These are phyloP conservation scores for Hypothenemus hampei DNA, from an alignment of 1,140 invertebrate species.

Conservation along the genomic window DNA sequence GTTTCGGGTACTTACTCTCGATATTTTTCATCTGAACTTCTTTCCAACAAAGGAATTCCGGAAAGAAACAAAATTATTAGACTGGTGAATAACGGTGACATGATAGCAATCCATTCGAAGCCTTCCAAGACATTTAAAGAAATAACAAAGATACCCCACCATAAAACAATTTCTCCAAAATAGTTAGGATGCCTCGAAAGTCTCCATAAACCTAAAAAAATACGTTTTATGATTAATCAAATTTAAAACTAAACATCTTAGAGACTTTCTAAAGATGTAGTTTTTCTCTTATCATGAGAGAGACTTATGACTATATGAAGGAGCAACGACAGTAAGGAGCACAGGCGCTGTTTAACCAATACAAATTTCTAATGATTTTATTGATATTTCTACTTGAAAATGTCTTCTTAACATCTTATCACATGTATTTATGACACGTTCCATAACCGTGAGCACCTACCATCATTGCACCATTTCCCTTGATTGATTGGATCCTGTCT, in stretches of 20 bases:
- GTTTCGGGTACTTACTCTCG: slow-evolving; percentile 61
- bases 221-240: too few relatives aligned
- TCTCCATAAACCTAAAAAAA: slow-evolving; percentile 76
- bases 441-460: too few relatives aligned
- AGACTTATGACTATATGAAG: too few relatives aligned
- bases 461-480: slow-evolving; percentile 86
- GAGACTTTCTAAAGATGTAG: too few relatives aligned
- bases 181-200: slow-evolving; percentile 91
- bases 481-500: slow-evolving; percentile 79
- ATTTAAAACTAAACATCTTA: background rate
- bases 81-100: slow-evolving; percentile 84
- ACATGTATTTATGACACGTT: too few relatives aligned
- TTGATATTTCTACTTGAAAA: too few relatives aligned
- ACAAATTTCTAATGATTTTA: too few relatives aligned
- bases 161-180: slow-evolving; percentile 89
- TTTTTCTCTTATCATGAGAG: too few relatives aligned
- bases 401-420: too few relatives aligned
- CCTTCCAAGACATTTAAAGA: slow-evolving; percentile 79
- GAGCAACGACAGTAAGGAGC: too few relatives aligned
- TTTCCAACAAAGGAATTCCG: slow-evolving; percentile 79
- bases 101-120: slow-evolving; percentile 74
- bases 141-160: slow-evolving; percentile 92
- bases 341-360: too few relatives aligned
- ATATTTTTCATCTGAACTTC: slow-evolving; percentile 80
- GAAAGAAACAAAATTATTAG: slow-evolving; percentile 84